These are phyloP conservation scores for Bursaphelenchus okinawaensis DNA, from an alignment of 2,888 invertebrate genomes.

Conservation along the genomic window DNA sequence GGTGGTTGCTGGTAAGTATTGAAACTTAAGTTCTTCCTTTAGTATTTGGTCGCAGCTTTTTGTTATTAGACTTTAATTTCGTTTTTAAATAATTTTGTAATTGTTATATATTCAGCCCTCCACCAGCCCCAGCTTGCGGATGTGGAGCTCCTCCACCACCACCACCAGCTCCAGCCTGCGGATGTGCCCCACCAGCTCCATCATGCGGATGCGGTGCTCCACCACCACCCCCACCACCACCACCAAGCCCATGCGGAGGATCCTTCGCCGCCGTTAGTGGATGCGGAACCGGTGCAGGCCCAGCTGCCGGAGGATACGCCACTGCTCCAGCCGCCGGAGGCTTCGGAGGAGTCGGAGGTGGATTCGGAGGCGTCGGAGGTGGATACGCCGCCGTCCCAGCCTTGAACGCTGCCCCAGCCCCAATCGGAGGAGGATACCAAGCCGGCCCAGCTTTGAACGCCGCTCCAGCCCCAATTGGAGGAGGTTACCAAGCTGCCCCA, in stretches of 20 bases:
- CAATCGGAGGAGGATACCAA: not conserved
- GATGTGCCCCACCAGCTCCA: not conserved
- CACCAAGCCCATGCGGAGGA: not conserved
- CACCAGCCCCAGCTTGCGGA: not conserved
- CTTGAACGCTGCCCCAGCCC: not conserved
- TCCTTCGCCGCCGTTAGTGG: constrained; percentile 1
- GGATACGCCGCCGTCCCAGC: constrained; percentile 4
- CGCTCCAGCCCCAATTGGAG: not conserved
- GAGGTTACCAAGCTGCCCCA: not conserved
- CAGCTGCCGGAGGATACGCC: not conserved
- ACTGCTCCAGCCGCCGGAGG: not conserved
- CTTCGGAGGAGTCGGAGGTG: not conserved
- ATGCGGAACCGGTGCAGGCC: not conserved
- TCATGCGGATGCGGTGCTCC: not conserved
- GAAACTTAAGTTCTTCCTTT: not conserved
- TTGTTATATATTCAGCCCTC: not conserved
- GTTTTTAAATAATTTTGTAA: not conserved
- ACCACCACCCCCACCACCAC: constrained; percentile 4
- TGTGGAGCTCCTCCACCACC: constrained; percentile 7
- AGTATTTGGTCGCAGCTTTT: not conserved
- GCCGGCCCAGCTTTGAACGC: not conserved
- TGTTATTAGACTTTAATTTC: not conserved
- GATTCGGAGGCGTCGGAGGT: not conserved
- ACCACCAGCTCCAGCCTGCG: not conserved
- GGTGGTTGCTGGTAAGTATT: not conserved